Evolutionary conservation across 2,888 invertebrate species (phyloP).

Genomic region (Apodemia duryi): DNA sequence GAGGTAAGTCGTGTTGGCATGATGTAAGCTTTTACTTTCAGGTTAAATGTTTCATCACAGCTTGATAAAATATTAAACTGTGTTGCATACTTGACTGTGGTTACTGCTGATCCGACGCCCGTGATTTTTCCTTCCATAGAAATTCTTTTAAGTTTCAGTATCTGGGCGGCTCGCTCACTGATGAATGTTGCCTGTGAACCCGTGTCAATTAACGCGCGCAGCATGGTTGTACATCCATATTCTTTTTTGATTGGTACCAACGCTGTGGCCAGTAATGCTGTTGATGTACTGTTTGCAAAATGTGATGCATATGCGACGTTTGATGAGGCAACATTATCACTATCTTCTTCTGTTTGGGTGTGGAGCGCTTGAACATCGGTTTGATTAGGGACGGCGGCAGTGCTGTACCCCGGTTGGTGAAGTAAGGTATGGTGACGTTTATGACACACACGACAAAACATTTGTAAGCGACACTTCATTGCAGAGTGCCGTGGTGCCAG

Average conservation of each 20-base stretch:
- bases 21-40: constrained; percentile 11
- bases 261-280: constrained; percentile 34
- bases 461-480: too few relatives aligned
- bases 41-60: constrained; percentile 11
- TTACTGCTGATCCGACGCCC: constrained; percentile 30
- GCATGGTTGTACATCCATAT: constrained; percentile 25
- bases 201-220: constrained; percentile 33
- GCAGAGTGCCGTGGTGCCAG: constrained; percentile 11
- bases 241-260: constrained; percentile 28
- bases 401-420: neutral
- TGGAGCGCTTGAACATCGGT: constrained; percentile 11
- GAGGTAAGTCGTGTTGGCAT: constrained; percentile 15
- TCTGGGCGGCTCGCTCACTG: constrained; percentile 29
- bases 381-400: neutral
- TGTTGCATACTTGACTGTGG: constrained; percentile 24
- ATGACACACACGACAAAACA: constrained; percentile 12
- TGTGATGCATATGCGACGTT: constrained; percentile 21
- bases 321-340: neutral
- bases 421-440: constrained; percentile 15
- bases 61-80: constrained; percentile 18
- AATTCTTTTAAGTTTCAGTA: neutral
- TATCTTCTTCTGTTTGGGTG: neutral
- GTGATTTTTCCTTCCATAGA: constrained; percentile 23
- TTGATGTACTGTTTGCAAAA: constrained; percentile 18
- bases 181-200: constrained; percentile 34